Evolutionary conservation across 1,140 invertebrate genomes (phyloP).

Genomic region (Neuroterus valhalla): DNA sequence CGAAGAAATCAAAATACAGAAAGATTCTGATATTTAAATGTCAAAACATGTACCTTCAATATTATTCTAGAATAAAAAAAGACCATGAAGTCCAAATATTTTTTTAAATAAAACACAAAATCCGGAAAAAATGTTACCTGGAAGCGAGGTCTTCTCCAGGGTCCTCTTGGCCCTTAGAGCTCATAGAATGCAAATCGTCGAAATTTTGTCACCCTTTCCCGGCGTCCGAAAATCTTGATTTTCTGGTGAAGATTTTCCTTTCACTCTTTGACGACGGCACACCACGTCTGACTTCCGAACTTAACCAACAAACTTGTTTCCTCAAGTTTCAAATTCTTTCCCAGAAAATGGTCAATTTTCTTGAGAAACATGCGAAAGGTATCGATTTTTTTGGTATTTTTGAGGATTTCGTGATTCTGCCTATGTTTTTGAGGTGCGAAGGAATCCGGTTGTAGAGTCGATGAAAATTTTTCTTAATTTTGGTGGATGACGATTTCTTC

Average conservation of each 20-base stretch:
- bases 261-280: not conserved
- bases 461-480: not conserved
- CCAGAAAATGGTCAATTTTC: no score
- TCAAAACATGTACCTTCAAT: no score
- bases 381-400: no score
- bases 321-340: no score
- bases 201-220: slow-evolving; percentile 56
- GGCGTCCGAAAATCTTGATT: not conserved
- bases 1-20: not conserved
- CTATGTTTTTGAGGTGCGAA: not conserved
- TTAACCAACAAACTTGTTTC: not conserved
- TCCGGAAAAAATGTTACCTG: slow-evolving; percentile 58
- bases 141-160: slow-evolving; percentile 73
- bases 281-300: not conserved
- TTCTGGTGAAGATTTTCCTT: not conserved
- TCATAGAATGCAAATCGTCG: slow-evolving; percentile 71
- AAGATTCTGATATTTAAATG: no score
- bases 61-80: no score
- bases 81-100: not conserved
- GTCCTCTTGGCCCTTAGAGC: slow-evolving; percentile 72
- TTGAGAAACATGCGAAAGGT: no score
- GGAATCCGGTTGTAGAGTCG: not conserved
- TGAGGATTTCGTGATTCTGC: no score
- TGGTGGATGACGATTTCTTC: not conserved
- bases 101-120: not conserved